Conservation (phyloP, 2,888 invertebrate genomes). For the Quadroppia sp. region DNA sequence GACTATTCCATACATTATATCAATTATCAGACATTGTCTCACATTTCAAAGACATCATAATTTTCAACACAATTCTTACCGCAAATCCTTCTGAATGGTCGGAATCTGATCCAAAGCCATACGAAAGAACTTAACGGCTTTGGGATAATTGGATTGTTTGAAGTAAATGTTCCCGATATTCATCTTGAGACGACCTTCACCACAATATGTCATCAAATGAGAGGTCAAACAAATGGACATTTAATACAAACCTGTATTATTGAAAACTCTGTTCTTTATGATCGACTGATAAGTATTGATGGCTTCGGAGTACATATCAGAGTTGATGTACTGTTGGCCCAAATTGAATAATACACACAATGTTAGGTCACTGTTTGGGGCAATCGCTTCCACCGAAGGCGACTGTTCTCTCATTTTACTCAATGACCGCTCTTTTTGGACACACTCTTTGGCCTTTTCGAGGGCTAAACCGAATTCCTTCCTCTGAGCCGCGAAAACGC, state of each 20-base stretch:
- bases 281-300: conserved; percentile 91
- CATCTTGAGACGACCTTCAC: conserved; percentile 74
- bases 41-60: background rate
- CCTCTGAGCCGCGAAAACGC: conserved; percentile 67
- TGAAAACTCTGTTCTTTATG: conserved; percentile 87
- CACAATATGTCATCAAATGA: background rate
- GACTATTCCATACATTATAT: conserved; percentile 54
- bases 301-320: conserved; percentile 93
- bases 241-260: conserved; percentile 65
- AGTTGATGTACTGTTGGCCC: conserved; percentile 87
- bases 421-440: conserved; percentile 81
- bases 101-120: conserved; percentile 97
- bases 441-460: conserved; percentile 85
- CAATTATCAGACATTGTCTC: background rate
- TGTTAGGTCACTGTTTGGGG: conserved; percentile 40
- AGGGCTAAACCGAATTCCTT: conserved; percentile 58
- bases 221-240: background rate
- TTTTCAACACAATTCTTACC: conserved; percentile 56
- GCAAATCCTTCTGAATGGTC: conserved; percentile 83
- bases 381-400: conserved; percentile 62
- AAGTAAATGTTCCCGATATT: conserved; percentile 99
- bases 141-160: conserved; percentile 81
- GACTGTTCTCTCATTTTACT: conserved; percentile 82
- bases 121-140: conserved; percentile 94
- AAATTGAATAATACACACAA: conserved; percentile 81